These are phyloP conservation scores for Carassius gibelio DNA, from an alignment of 2,113 vertebrate genomes.

Conservation along the genomic window DNA sequence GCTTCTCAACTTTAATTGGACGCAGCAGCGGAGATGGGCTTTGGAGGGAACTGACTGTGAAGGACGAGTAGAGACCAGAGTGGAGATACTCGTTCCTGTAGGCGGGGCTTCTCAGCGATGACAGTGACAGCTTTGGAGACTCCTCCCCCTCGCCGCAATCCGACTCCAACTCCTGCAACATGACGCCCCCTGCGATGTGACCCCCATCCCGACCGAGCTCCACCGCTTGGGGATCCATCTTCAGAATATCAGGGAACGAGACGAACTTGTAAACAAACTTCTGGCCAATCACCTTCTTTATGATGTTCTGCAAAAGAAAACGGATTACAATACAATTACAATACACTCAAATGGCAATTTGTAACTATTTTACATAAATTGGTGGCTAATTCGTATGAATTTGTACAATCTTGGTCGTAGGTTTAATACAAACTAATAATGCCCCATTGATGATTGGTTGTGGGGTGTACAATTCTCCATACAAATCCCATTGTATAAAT, in stretches of 20 bases:
- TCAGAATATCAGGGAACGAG: slow-evolving; percentile 89
- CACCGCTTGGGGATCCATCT: slow-evolving; percentile 85
- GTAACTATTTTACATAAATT: background rate
- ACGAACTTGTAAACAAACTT: slow-evolving; percentile 94
- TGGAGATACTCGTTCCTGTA: slow-evolving; percentile 87
- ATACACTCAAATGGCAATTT: background rate
- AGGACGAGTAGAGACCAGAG: slow-evolving; percentile 88
- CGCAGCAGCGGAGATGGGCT: slow-evolving; percentile 78
- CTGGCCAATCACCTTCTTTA: slow-evolving; percentile 91
- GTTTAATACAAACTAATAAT: background rate
- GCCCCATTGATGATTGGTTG: background rate
- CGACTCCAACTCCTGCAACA: slow-evolving; percentile 82
- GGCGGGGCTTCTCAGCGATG: slow-evolving; percentile 74
- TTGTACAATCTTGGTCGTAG: background rate
- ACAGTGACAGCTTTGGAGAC: slow-evolving; percentile 77
- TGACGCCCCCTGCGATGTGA: slow-evolving; percentile 67
- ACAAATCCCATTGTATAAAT: background rate
- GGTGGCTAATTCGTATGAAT: background rate
- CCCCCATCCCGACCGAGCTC: slow-evolving; percentile 82
- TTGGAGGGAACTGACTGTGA: slow-evolving; percentile 88
- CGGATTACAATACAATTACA: background rate
- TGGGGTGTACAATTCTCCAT: background rate
- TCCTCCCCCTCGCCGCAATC: slow-evolving; percentile 75
- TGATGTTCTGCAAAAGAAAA: slow-evolving; percentile 82
- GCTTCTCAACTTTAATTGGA: slow-evolving; percentile 87